phyloP scores from a whole-genome alignment of 2,888 invertebrate species.

The Dasysyrphus tricinctus region DNA sequence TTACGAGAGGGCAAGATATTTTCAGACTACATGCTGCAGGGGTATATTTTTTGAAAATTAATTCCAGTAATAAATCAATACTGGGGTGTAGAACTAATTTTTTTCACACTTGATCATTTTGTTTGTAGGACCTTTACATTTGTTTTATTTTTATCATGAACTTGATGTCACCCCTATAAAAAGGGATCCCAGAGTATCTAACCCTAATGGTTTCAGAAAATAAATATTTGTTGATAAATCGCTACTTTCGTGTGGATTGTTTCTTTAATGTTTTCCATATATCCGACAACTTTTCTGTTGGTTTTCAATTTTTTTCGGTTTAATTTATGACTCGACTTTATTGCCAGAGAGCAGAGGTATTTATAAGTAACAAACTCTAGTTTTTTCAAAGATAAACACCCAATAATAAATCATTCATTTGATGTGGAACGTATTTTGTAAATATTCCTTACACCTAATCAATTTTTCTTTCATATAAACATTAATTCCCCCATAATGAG shows the following conservation, averaged over 20 bases:
- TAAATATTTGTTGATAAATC: not conserved
- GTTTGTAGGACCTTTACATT: too few relatives aligned
- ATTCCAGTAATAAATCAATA: not conserved
- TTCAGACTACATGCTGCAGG: not conserved
- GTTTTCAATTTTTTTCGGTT: not conserved
- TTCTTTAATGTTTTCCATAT: not conserved
- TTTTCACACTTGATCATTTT: slow-evolving; percentile 3
- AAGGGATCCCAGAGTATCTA: not conserved
- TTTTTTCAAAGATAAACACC: not conserved
- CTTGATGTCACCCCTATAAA: not conserved
- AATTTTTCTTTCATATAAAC: not conserved
- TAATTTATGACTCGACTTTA: not conserved
- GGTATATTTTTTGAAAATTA: not conserved
- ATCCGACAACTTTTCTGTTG: too few relatives aligned
- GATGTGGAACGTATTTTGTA: not conserved
- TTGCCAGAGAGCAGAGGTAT: not conserved
- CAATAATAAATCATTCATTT: not conserved
- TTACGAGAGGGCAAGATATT: not conserved
- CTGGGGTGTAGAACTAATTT: slow-evolving; percentile 12
- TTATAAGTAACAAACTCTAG: not conserved
- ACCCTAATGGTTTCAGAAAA: not conserved
- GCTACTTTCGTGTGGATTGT: not conserved
- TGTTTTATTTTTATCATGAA: not conserved
- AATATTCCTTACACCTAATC: not conserved
- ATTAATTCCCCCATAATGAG: not conserved